Conservation (phyloP, 2,888 invertebrate genomes). For the Campoplex nolae region DNA sequence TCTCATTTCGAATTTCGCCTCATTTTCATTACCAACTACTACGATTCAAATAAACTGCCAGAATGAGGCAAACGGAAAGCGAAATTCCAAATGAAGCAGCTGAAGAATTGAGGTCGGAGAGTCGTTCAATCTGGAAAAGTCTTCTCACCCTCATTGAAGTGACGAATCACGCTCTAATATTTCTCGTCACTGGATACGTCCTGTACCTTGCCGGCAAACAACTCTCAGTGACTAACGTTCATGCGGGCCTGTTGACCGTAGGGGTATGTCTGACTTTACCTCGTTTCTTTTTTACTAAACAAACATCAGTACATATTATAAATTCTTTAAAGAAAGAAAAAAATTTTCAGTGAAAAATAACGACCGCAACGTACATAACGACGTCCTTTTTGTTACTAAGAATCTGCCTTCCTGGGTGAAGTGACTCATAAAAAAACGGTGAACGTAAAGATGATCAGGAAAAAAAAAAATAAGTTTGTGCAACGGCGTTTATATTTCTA, state of each 20-base stretch:
- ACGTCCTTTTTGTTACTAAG: background rate
- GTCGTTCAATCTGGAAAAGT: constrained; percentile 46
- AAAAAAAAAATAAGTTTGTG: background rate
- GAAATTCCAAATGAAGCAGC: constrained; percentile 13
- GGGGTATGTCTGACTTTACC: constrained; percentile 64
- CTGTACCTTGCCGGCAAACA: constrained; percentile 65
- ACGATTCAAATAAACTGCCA: constrained; percentile 50
- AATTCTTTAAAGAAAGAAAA: background rate
- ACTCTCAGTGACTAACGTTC: constrained; percentile 61
- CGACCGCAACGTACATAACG: background rate
- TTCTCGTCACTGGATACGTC: constrained; percentile 70
- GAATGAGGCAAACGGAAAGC: constrained; percentile 32
- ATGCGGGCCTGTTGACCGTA: constrained; percentile 73
- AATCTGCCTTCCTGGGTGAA: background rate
- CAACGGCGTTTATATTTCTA: background rate
- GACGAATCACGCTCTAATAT: constrained; percentile 73
- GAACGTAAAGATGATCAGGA: background rate
- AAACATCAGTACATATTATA: background rate
- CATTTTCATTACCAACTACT: constrained; percentile 3
- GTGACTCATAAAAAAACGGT: background rate
- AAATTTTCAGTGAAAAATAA: background rate
- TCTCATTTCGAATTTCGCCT: constrained; percentile 2
- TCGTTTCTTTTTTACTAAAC: background rate
- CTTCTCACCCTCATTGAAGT: constrained; percentile 61
- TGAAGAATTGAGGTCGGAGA: constrained; percentile 46